Evolutionary conservation across 1,140 invertebrate genomes (phyloP), one percentile per base, ranked within the genome.

Genomic region (Lineus longissimus): DNA sequence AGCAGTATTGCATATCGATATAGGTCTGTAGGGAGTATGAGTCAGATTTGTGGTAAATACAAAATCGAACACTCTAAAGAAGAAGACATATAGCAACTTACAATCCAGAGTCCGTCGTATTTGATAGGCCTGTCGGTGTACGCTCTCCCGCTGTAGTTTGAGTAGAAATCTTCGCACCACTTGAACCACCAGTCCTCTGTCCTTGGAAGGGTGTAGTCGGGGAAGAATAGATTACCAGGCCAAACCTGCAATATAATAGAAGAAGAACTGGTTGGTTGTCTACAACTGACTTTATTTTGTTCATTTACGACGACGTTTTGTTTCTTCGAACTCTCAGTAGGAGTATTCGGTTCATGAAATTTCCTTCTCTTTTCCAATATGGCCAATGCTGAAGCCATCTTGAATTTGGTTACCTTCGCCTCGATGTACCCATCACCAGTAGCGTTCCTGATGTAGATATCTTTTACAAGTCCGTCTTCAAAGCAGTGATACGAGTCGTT

Each of bases 361-460:
- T 43, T 40, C 62, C 7, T 36, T 55, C 7, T 27, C 27, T 23
- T n/a, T n/a, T 11, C 41, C 41, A 11, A 13, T 43, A 11, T 43
- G 11, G 11, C 41, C 41, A n/a, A 13, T n/a, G 11, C 41, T 43
- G 11, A 11, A n/a, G 11, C 41, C 41, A 43, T 43, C 41, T n/a
- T n/a, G 11, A 11, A 11, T 2, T 43, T 31, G 1, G n/a, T 9
- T 9, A 47, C 43, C 43, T 47, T 23, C 4, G 43, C 43, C n/a
- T 47, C n/a, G n/a, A 47, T 13, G 31, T 74, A 64, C n/a, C 65
- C 62, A 0, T 31, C 23, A 13, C 67, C 70, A 54, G 70, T 68
- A 1, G 61, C n/a, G 27, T 72, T 68, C 47, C 76, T 80, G 27
- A 82, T 63, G 47, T 73, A 80, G 30, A 80, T 65, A 59, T 71